Evolutionary conservation across 1,140 invertebrate species (phyloP).

Genomic region (Eufriesea mexicana): DNA sequence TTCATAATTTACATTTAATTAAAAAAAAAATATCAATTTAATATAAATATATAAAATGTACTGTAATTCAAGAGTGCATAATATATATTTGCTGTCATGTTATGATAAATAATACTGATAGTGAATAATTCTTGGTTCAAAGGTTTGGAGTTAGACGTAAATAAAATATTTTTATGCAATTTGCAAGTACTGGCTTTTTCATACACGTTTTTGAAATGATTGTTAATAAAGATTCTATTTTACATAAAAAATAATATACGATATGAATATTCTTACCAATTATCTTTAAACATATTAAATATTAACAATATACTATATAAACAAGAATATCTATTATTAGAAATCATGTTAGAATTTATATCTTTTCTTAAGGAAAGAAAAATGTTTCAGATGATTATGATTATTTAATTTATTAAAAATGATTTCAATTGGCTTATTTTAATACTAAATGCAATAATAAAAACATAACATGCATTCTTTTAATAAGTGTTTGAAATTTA

Average conservation of each 20-base stretch:
- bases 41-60: slow-evolving; percentile 8
- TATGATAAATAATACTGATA: slow-evolving; percentile 47
- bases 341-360: not conserved
- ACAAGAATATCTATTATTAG: not conserved
- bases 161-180: not conserved
- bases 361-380: not conserved
- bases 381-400: not conserved
- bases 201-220: not conserved
- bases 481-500: slow-evolving; percentile 15
- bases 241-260: not conserved
- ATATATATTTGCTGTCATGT: slow-evolving; percentile 45
- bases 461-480: slow-evolving; percentile 1
- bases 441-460: not conserved
- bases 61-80: slow-evolving; percentile 20
- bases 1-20: slow-evolving; percentile 10
- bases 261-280: slow-evolving; percentile 14
- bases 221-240: slow-evolving; percentile 12
- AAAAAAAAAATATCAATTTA: not conserved
- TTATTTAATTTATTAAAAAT: not conserved
- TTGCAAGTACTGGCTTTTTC: not conserved
- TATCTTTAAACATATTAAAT: slow-evolving; percentile 8
- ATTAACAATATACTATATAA: slow-evolving; percentile 12
- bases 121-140: slow-evolving; percentile 69
- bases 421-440: not conserved
- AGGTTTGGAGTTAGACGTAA: slow-evolving; percentile 31